Percentiles rank a stretch among this genome's conserved stretches.
phyloP scores from a whole-genome alignment of 2,888 invertebrate species.

The Odontomyia ornata region DNA sequence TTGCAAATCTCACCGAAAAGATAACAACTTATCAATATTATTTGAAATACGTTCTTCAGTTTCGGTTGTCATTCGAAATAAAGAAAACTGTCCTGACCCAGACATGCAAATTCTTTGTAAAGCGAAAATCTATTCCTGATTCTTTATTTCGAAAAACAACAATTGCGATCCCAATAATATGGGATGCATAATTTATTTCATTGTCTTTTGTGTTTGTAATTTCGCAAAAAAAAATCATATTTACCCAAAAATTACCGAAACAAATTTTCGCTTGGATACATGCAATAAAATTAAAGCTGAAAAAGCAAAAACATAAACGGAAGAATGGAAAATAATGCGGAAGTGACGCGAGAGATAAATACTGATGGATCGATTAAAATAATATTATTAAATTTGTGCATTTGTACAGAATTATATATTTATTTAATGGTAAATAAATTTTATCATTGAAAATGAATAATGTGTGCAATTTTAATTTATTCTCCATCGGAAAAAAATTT shows the following conservation, averaged over 20 bases:
- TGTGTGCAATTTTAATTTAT: no score
- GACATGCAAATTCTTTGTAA: not conserved
- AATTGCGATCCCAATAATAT: no score
- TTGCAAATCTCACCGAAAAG: not conserved
- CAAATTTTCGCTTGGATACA: not conserved
- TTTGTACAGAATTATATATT: constrained; percentile 39
- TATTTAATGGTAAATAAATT: constrained; percentile 40
- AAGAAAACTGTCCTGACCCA: constrained; percentile 37
- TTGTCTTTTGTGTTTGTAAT: not conserved
- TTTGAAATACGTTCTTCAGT: not conserved
- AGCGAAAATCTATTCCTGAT: not conserved
- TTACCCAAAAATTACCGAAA: not conserved
- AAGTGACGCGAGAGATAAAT: constrained; percentile 6
- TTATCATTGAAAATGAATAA: constrained; percentile 33
- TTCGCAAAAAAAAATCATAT: no score
- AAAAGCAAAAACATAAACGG: not conserved
- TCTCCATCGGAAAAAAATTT: no score
- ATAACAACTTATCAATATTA: not conserved
- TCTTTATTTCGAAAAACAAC: constrained; percentile 32
- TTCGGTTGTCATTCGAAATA: constrained; percentile 18
- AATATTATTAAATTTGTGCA: constrained; percentile 29
- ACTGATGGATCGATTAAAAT: constrained; percentile 23
- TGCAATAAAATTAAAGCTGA: not conserved
- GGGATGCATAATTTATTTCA: no score
- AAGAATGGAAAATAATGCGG: not conserved